Evolutionary conservation across 2,113 vertebrate species (phyloP).

Genomic region (Patagioenas fasciata): DNA sequence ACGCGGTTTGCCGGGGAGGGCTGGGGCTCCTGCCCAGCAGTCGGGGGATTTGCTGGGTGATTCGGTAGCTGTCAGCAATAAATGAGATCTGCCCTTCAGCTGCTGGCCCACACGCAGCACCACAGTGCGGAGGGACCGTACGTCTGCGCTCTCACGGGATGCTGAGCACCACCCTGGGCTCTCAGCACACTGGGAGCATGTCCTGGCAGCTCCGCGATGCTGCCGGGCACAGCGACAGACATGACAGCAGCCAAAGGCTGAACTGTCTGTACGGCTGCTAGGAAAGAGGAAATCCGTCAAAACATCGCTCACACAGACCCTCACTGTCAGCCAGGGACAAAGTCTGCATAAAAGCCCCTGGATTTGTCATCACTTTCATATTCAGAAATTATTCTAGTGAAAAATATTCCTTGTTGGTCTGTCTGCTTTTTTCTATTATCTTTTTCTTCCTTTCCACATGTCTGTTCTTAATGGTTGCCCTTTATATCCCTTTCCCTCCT

Average conservation of each 20-base stretch:
- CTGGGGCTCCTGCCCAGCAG: not conserved
- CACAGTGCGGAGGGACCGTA: rapidly evolving
- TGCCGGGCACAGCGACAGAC: not conserved
- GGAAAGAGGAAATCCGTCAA: not conserved
- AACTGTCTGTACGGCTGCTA: rapidly evolving
- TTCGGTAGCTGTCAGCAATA: not conserved
- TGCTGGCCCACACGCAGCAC: not conserved
- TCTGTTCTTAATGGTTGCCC: not conserved
- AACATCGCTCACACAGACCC: not conserved
- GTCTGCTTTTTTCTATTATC: not conserved
- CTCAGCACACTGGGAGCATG: rapidly evolving
- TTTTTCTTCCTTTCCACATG: not conserved
- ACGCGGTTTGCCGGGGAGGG: not conserved
- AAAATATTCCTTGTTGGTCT: not conserved
- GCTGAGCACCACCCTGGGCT: rapidly evolving
- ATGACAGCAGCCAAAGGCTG: not conserved
- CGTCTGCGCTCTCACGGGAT: rapidly evolving
- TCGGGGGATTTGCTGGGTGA: not conserved
- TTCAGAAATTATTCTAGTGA: not conserved
- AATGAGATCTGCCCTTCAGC: not conserved
- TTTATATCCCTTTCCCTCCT: not conserved
- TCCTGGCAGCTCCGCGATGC: not conserved
- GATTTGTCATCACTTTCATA: not conserved
- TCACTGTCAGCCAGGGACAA: not conserved
- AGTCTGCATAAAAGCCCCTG: not conserved